Base-by-base conservation (phyloP, 35 echinoderm and acorn worm genomes). In the Apostichopus californicus region DNA sequence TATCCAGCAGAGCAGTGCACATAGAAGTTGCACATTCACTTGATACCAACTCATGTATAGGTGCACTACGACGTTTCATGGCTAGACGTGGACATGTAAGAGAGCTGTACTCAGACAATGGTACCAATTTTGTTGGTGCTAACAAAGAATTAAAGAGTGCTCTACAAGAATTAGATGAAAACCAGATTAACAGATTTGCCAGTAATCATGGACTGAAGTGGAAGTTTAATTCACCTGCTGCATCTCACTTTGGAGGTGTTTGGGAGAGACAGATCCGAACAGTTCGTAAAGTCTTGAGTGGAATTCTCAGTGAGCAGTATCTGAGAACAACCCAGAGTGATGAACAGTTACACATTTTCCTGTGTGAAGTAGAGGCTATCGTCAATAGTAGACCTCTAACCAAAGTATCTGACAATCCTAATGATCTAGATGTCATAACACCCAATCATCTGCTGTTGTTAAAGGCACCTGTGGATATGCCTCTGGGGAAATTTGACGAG, bases 1-100 rank as follows among this genome's bases (percentile, higher is more conserved):
- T 96, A 14, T 24, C 70, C 26, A 56, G 20, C 10, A 11, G 95
- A 72, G 95, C 95, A 53, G 68, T 96, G 2, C 95, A 96, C 54
- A 80, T 94, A 23, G 95, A 96, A 65, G 21, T 92, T 9, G 87
- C 92, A 53, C 63, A 87, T 5, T 55, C 25, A 13, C 22, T 90
- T 20, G 59, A 85, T 55, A 92, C 95, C 22, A 80, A 86, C 28
- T 92, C 95, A 8, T 94, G 61, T 57, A 94, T 96, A 13, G 86
- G 93, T 93, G 92, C 92, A 15, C 52, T 91, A 4, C 15, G 95
- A 21, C 3, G 92, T 6, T 96, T 96, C 72, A 73, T 94, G 4
- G 60, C 83, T 5, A 81, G 92, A 14, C 90, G 94, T 85, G 94
- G 86, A 34, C 9, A 55, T 6, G 25, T 87, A 1, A 17, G 28